Base-by-base conservation (phyloP, 2,113 vertebrate species). In the Rattus norvegicus region DNA sequence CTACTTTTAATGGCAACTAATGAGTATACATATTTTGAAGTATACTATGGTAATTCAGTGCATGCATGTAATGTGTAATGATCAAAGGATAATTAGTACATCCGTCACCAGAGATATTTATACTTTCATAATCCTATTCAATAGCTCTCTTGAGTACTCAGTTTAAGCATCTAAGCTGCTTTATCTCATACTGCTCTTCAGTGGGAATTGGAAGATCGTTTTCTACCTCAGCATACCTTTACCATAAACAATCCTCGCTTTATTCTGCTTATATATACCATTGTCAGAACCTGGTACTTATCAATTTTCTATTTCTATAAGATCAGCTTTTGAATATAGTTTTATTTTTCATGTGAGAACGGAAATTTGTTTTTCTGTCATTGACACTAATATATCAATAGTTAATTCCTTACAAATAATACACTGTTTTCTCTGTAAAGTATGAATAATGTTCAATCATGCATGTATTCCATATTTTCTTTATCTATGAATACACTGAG, bases 181-280 rank as follows among this genome's bases (percentile, higher is more conserved):
- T 13, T 2, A 70, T 1, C 26, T 81, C 43, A 16, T 30, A 4
- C 16, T 81, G 7, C 36, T 91, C 0, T 33, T 3, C 63, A 24
- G 2, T 33, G 20, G 17, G 52, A 39, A 81, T 39, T 12, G 24
- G 17, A 22, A 56, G 3, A 56, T 20, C 39, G 22, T 49, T 30
- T 30, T 9, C 13, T 30, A 5, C 33, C n/a, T 7, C 20, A 59
- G 4, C 39, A 2, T 1, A 24, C 11, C 11, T 14, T 16, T 24
- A 24, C 28, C 12, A 19, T 72, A 20, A 56, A 11, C 3, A 19
- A 59, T 24, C 7, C 19, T 49, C 3, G 8, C 52, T 20, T 16
- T 14, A 28, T 26, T 24, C 39, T 19, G 30, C 1, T 73, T 24
- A 8, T 2, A 9, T 10, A 43, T 10, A n/a, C 22, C 0, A 17